Evolutionary conservation across 2,888 invertebrate species (phyloP).

Genomic region (Phymatocera aterrima): DNA sequence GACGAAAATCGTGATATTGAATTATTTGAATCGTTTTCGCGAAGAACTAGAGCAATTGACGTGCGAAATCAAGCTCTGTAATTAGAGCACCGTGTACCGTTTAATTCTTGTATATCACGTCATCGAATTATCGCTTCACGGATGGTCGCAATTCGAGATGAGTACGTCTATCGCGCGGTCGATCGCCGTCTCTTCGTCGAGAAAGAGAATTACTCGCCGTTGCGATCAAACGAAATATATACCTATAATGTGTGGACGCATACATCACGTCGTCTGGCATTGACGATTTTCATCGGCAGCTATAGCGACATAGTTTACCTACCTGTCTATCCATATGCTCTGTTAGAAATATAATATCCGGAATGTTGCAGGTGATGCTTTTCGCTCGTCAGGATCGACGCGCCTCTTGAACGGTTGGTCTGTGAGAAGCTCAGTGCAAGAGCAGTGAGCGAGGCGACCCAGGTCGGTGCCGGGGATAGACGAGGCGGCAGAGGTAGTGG

Average conservation of each 20-base stretch:
- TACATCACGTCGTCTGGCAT: neutral
- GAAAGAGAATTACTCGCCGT: neutral
- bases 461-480: constrained; percentile 65
- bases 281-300: constrained; percentile 5
- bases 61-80: neutral
- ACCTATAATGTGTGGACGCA: neutral
- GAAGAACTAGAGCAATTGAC: neutral
- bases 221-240: neutral
- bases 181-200: constrained; percentile 13
- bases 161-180: neutral
- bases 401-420: neutral
- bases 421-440: constrained; percentile 28
- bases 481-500: constrained; percentile 73
- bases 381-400: constrained; percentile 7
- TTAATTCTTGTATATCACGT: neutral
- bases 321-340: constrained; percentile 46
- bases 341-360: constrained; percentile 60
- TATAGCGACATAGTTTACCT: neutral
- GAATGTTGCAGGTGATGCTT: constrained; percentile 67
- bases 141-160: constrained; percentile 7
- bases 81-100: neutral
- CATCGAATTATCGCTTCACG: constrained; percentile 17
- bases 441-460: constrained; percentile 30
- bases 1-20: too few relatives aligned
- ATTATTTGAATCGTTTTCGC: neutral